Conservation (phyloP, 2,797 vertebrate species). For the Macrochelys suwanniensis region DNA sequence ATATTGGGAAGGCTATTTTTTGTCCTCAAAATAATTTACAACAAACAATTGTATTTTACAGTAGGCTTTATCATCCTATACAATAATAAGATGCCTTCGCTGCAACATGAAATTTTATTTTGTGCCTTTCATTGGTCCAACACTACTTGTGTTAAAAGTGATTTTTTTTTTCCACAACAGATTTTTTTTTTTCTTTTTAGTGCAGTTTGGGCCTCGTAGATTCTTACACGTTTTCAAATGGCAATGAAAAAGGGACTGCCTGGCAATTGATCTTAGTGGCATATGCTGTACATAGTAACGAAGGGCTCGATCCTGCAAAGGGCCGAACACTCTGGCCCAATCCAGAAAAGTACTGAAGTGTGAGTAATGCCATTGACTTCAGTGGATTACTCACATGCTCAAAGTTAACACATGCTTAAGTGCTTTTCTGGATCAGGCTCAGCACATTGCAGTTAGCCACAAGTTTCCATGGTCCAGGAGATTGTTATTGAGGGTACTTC, state of each 20-base stretch:
- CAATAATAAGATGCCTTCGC: neutral
- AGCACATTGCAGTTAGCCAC: neutral
- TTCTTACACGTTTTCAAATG: neutral
- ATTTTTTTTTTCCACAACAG: neutral
- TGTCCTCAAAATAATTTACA: neutral
- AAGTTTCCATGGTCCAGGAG: neutral
- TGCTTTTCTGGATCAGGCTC: neutral
- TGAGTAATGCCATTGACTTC: neutral
- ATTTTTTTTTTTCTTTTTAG: neutral
- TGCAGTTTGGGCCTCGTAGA: neutral
- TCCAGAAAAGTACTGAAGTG: neutral
- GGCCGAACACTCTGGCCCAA: accelerated
- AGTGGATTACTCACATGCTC: neutral
- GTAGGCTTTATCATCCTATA: neutral
- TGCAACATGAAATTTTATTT: neutral
- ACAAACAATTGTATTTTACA: neutral
- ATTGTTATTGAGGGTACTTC: constrained; percentile 17
- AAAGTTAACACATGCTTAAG: neutral
- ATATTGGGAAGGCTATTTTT: neutral
- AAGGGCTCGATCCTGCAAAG: neutral
- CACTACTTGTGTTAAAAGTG: neutral
- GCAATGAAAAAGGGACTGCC: neutral
- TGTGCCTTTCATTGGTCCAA: constrained; percentile 16
- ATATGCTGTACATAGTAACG: neutral
- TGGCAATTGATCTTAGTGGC: neutral